These are phyloP conservation scores for Philantomba maxwellii DNA, from an alignment of 2,113 vertebrate genomes.

Conservation along the genomic window DNA sequence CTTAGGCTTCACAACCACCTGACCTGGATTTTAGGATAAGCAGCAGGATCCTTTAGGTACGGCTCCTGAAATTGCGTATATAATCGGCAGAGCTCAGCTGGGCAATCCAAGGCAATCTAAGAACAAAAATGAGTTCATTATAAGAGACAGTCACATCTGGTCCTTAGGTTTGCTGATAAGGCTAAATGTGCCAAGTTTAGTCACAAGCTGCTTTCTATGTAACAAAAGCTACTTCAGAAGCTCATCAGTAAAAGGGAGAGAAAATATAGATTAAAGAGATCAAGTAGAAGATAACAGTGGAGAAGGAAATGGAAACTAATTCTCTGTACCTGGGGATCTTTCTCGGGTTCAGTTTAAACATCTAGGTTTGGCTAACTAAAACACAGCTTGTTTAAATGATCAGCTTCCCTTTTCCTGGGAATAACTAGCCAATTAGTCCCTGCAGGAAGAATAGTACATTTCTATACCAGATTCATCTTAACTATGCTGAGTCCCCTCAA, in stretches of 20 bases:
- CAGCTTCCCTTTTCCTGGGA: background rate
- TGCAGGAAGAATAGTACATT: background rate
- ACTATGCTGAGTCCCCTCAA: background rate
- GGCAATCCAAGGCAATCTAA: constrained; percentile 91
- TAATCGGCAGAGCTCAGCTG: constrained; percentile 83
- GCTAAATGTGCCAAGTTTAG: background rate
- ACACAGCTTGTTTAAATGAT: background rate
- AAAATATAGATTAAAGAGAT: background rate
- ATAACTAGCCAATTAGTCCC: background rate
- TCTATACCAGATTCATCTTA: background rate
- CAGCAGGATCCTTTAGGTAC: constrained; percentile 92
- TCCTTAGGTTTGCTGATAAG: background rate
- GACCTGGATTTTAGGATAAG: constrained; percentile 94
- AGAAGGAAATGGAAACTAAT: background rate
- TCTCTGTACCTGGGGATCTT: background rate
- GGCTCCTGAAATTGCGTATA: constrained; percentile 90
- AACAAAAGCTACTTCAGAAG: background rate
- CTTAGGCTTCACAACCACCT: background rate
- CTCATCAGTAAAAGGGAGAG: background rate
- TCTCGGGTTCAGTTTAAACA: background rate
- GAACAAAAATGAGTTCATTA: constrained; percentile 12
- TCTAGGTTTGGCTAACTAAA: background rate
- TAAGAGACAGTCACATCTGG: background rate
- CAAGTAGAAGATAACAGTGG: background rate
- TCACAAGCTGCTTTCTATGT: background rate